Conservation (phyloP, 2,888 invertebrate genomes). For the Cantharis lateralis region DNA sequence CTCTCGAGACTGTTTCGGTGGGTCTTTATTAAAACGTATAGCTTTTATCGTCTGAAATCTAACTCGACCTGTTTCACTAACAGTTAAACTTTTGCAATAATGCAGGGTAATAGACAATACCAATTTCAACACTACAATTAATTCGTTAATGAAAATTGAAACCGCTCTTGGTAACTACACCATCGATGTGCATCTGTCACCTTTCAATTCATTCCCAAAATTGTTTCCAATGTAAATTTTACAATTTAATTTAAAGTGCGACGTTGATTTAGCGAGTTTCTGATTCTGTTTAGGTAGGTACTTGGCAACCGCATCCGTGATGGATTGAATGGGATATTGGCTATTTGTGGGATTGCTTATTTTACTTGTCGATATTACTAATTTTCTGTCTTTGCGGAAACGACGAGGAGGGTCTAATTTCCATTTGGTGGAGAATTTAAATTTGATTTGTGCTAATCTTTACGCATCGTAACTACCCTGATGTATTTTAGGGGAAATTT, state of each 20-base stretch:
- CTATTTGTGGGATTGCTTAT: conserved; percentile 36
- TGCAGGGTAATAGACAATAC: conserved; percentile 2
- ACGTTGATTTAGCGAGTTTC: conserved; percentile 20
- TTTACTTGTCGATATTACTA: conserved; percentile 38
- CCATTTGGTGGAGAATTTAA: conserved; percentile 34
- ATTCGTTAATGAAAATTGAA: conserved; percentile 1
- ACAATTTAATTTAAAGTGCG: conserved; percentile 18
- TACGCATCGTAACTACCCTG: conserved; percentile 10
- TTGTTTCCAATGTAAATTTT: conserved; percentile 12
- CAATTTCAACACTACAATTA: background rate
- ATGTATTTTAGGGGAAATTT: conserved; percentile 9
- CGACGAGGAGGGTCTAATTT: conserved; percentile 39
- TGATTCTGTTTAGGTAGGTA: conserved; percentile 12
- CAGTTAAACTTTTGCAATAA: conserved; percentile 1
- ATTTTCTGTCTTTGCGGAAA: conserved; percentile 35
- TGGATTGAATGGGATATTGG: conserved; percentile 33
- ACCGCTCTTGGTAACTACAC: background rate
- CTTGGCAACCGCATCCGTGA: conserved; percentile 14
- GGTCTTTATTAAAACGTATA: background rate
- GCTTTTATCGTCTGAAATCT: background rate
- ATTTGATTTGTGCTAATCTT: conserved; percentile 30
- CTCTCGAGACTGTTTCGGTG: background rate
- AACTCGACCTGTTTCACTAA: background rate
- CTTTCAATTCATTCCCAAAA: background rate
- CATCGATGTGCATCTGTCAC: background rate